These are phyloP conservation scores for Tuta absoluta DNA, from an alignment of 2,888 invertebrate species.

Conservation along the genomic window DNA sequence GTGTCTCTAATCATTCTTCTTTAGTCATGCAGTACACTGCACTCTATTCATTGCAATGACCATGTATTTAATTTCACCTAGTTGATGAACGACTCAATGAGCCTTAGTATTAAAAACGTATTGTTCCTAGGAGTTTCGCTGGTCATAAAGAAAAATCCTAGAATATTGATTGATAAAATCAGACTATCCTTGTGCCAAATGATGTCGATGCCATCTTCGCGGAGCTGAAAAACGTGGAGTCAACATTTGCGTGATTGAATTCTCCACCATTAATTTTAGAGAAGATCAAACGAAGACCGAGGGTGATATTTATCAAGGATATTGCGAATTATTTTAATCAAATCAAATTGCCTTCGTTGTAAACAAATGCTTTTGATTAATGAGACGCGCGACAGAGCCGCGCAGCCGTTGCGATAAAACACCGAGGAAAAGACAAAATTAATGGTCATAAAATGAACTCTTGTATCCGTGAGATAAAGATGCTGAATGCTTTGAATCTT, in stretches of 20 bases:
- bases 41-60: too few species aligned
- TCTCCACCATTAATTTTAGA: slow-evolving; percentile 78
- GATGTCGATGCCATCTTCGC: slow-evolving; percentile 10
- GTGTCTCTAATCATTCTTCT: too few species aligned
- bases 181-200: slow-evolving; percentile 5
- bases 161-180: neutral
- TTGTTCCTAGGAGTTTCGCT: too few species aligned
- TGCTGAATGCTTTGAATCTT: slow-evolving; percentile 77
- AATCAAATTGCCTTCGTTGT: slow-evolving; percentile 82
- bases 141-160: too few species aligned
- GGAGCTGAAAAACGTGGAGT: slow-evolving; percentile 36
- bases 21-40: too few species aligned
- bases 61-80: too few species aligned
- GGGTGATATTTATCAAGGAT: slow-evolving; percentile 82
- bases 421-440: slow-evolving; percentile 79
- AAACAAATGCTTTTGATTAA: slow-evolving; percentile 82
- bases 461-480: slow-evolving; percentile 79
- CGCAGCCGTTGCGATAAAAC: slow-evolving; percentile 79
- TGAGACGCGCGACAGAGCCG: slow-evolving; percentile 80
- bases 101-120: too few species aligned
- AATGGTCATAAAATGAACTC: slow-evolving; percentile 82
- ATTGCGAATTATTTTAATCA: slow-evolving; percentile 82
- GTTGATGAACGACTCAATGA: too few species aligned
- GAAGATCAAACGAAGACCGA: slow-evolving; percentile 80
- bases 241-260: slow-evolving; percentile 79